Base-by-base conservation (phyloP, 2,113 vertebrate species). In the Lamprologus tigripictilis region DNA sequence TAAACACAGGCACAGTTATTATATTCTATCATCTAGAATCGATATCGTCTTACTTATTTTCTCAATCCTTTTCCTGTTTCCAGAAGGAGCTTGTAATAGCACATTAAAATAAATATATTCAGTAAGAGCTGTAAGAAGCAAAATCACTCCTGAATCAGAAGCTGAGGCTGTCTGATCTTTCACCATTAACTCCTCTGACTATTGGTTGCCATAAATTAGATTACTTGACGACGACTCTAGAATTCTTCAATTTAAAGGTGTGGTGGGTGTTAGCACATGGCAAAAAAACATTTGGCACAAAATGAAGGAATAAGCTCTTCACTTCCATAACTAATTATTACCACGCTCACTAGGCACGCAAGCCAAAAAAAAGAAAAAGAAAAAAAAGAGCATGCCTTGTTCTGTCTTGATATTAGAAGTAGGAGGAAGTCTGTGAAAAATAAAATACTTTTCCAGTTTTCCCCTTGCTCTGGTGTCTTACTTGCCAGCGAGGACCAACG, bases 261-360 rank as follows among this genome's bases (percentile, higher is more conserved):
- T 42, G 86, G 85, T 81, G 66, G 83, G 14, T 81, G 45, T 87
- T 85, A 33, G 55, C 61, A 80, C 73, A 82, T 45, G 78, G 89
- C 23, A 31, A 80, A 51, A 89, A 81, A 80, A 31, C 42, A 88
- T 58, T 89, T 93, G 87, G 85, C 76, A 88, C 86, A 89, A 86
- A 89, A 91, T 81, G 51, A 90, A 79, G 83, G 61, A 86, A 45
- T 55, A 42, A 58, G 71, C 5, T 78, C 28, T 80, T 90, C 6
- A 86, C 33, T 73, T 90, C 81, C 45, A 4, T 68, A 85, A 88
- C 66, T 86, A 82, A 93, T 90, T 87, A 92, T 92, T 88, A 91
- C 45, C 86, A 83, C 7, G 6, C n/a, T 82, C 10, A 85, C 31
- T 40, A 54, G 6, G 61, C 87, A 93, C 37, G 85, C 89, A 91